A percentile compares a stretch with the other conserved stretches of the same genome.
Conservation (phyloP, 2,888 invertebrate genomes). For the Bugulina stolonifera region DNA sequence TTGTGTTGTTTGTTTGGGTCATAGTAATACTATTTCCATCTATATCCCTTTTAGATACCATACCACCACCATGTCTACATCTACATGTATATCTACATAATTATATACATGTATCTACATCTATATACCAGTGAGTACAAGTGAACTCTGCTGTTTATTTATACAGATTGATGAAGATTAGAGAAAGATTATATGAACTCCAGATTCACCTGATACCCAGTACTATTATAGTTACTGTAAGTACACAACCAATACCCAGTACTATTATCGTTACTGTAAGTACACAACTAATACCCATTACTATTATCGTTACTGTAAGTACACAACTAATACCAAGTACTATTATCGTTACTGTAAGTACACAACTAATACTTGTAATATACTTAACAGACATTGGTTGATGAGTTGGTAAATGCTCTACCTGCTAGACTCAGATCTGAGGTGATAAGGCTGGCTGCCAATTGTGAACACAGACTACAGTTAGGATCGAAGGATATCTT, state of each 20-base stretch:
- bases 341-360: constrained; percentile 36
- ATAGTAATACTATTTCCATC: no score
- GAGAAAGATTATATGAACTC: constrained; percentile 84
- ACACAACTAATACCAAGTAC: constrained; percentile 45
- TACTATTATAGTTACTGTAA: constrained; percentile 78
- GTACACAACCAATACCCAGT: constrained; percentile 64
- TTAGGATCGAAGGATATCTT: constrained; percentile 88
- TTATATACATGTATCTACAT: no score
- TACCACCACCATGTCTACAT: no score
- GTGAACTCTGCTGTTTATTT: no score
- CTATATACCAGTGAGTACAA: no score
- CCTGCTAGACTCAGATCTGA: constrained; percentile 81
- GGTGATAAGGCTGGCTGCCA: constrained; percentile 77
- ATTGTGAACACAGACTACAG: constrained; percentile 85
- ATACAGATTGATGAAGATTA: constrained; percentile 70
- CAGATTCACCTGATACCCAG: constrained; percentile 84
- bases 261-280: constrained; percentile 74
- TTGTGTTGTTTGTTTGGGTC: no score
- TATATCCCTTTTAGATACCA: no score
- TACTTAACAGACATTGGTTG: constrained; percentile 63
- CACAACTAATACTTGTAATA: background rate
- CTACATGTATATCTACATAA: no score
- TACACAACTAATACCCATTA: no score
- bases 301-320: constrained; percentile 60
- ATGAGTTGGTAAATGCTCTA: constrained; percentile 79